Conservation (phyloP, 2,113 vertebrate species). For the Oncorhynchus mykiss region DNA sequence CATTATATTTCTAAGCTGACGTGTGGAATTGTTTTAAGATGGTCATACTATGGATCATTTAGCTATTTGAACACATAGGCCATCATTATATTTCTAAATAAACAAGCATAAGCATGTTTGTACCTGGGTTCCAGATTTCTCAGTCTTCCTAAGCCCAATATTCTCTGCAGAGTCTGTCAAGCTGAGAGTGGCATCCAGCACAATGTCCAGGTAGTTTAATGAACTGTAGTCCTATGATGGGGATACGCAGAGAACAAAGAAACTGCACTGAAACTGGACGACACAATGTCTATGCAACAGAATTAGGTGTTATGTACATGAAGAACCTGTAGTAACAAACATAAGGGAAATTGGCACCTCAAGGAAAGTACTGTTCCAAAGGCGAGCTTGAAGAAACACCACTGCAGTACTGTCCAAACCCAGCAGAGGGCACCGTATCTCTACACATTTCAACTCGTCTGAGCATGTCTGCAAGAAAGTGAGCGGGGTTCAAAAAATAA, state of each 20-base stretch:
- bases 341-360: conserved; percentile 70
- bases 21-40: too few relatives aligned
- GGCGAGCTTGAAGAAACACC: conserved; percentile 75
- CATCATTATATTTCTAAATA: too few relatives aligned
- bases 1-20: too few relatives aligned
- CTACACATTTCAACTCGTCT: conserved; percentile 78
- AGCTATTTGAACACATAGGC: too few relatives aligned
- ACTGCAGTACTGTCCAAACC: conserved; percentile 84
- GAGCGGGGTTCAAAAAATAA: background rate
- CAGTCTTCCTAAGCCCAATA: conserved; percentile 75
- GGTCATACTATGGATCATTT: too few relatives aligned
- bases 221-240: conserved; percentile 83
- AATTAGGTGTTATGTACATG: background rate
- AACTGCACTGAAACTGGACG: background rate
- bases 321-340: background rate
- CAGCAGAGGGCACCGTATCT: conserved; percentile 82
- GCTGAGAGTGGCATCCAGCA: conserved; percentile 79
- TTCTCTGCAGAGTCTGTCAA: conserved; percentile 79
- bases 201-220: conserved; percentile 85
- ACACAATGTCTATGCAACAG: background rate
- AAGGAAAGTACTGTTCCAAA: conserved; percentile 88
- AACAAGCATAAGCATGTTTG: conserved; percentile 8
- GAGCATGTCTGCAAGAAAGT: conserved; percentile 77
- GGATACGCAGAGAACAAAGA: background rate
- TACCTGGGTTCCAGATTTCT: conserved; percentile 76